Percentiles rank a stretch among this genome's conserved stretches.
Conservation (phyloP, 1,140 invertebrate genomes). For the Drosophila sechellia region DNA sequence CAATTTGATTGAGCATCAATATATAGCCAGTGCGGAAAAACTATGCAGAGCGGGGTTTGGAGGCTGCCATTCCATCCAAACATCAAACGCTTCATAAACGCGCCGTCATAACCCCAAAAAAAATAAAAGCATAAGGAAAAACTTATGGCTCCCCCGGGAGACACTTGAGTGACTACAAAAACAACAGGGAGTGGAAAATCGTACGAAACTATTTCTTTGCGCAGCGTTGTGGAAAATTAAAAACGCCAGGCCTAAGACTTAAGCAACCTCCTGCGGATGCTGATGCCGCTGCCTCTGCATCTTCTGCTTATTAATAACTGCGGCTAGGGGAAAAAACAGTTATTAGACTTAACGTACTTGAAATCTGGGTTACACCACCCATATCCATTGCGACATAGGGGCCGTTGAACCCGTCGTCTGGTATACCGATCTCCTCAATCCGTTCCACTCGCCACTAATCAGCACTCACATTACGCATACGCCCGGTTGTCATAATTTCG, state of each 20-base stretch:
- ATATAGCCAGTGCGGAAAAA: slow-evolving; percentile 36
- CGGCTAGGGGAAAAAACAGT: slow-evolving; percentile 56
- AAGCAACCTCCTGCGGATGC: slow-evolving; percentile 36
- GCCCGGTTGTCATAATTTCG: slow-evolving; percentile 54
- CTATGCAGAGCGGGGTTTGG: slow-evolving; percentile 51
- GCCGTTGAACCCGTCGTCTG: slow-evolving; percentile 27
- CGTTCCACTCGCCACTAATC: slow-evolving; percentile 32
- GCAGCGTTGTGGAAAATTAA: slow-evolving; percentile 83
- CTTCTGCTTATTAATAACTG: slow-evolving; percentile 73
- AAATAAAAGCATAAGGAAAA: slow-evolving; percentile 22
- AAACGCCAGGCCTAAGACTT: slow-evolving; percentile 48
- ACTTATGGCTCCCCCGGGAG: slow-evolving; percentile 72
- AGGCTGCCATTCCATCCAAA: slow-evolving; percentile 48
- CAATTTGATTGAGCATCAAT: slow-evolving; percentile 41
- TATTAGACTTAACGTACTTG: slow-evolving; percentile 66
- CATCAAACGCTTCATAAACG: slow-evolving; percentile 81
- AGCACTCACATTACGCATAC: slow-evolving; percentile 64
- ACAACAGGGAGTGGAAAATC: slow-evolving; percentile 32
- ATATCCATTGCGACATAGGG: slow-evolving; percentile 6
- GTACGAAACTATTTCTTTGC: slow-evolving; percentile 80
- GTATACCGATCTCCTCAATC: not conserved
- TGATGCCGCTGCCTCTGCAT: slow-evolving; percentile 8
- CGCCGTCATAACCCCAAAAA: slow-evolving; percentile 43
- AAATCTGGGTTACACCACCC: slow-evolving; percentile 28
- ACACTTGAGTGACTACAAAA: slow-evolving; percentile 76